Conservation (phyloP, 2,113 vertebrate genomes). For the Bufo gargarizans region DNA sequence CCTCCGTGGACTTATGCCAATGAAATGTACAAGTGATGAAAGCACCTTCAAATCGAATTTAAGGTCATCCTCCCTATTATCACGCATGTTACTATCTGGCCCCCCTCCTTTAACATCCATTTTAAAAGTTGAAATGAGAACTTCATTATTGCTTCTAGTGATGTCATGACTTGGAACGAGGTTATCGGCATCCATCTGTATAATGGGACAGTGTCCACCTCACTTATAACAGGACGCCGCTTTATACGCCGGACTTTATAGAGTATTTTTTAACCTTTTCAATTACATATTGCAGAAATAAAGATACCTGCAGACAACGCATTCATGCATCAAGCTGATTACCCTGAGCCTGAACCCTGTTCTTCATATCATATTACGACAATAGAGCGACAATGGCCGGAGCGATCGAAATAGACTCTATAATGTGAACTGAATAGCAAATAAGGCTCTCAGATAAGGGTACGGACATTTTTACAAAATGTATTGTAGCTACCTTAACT, state of each 20-base stretch:
- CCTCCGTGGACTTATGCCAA: conserved; percentile 32
- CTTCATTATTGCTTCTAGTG: conserved; percentile 47
- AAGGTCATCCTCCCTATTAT: conserved; percentile 54
- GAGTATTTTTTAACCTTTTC: conserved; percentile 4
- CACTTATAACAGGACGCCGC: background rate
- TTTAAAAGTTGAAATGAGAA: background rate
- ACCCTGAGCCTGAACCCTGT: background rate
- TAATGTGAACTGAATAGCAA: background rate
- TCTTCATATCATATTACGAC: background rate
- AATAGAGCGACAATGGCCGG: background rate
- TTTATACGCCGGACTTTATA: background rate
- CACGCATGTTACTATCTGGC: conserved; percentile 39
- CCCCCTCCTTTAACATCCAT: conserved; percentile 33
- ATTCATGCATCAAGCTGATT: background rate
- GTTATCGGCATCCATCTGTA: conserved; percentile 30
- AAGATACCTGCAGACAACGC: background rate
- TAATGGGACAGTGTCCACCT: conserved; percentile 29
- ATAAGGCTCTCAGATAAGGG: background rate
- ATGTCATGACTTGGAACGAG: conserved; percentile 44
- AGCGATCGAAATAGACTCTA: background rate
- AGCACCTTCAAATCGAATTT: conserved; percentile 52
- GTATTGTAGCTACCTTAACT: too few species aligned
- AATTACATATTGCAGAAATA: background rate
- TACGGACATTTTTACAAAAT: too few species aligned
- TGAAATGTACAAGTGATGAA: conserved; percentile 34